Evolutionary conservation across 2,113 vertebrate genomes (phyloP), one percentile per base, ranked within the genome.

Genomic region (Zosterops hypoxanthus): DNA sequence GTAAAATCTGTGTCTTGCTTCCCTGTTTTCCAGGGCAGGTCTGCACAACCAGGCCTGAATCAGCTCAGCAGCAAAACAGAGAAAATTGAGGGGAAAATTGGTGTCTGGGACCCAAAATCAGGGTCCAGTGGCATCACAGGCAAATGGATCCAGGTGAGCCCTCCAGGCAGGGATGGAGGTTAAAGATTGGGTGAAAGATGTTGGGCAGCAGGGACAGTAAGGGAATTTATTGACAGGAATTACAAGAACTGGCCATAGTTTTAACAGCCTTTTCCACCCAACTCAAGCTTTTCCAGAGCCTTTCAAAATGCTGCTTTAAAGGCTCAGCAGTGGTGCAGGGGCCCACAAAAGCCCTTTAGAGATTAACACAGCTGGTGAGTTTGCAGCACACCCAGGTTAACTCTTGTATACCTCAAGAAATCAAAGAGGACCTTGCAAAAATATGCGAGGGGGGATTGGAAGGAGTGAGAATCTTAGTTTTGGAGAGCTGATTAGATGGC

Each of bases 361-460:
- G 69, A 77, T 24, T 5, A 59, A 29, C 36, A 65, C 41, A 49
- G 69, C n/a, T 53, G 33, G 46, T 7, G 36, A n/a, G 57, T 22
- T 36, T 63, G 18, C 47, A 73, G 47, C 81, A 79, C 47, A 21
- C 24, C 12, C 55, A 18, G 10, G 4, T 77, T 91, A 82, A 82
- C 36, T 46, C 78, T 49, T 31, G 16, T 3, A 8, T 4, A 22
- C 21, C 42, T 66, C 1, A 0, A 70, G 39, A 90, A 80, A 86
- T 3, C 50, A 42, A 72, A 65, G 39, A 19, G 11, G 8, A 88
- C 34, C 14, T 49, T 44, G 33, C 39, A 69, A 34, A 79, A 55
- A 18, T 6, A 2, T 2, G 17, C 36, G 36, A 10, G 4, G 5
- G 5, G 6, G 2, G 5, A 11, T 15, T 29, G 33, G 42, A 81